Conservation (phyloP, 2,888 invertebrate genomes). For the Sarcophaga subvicina region DNA sequence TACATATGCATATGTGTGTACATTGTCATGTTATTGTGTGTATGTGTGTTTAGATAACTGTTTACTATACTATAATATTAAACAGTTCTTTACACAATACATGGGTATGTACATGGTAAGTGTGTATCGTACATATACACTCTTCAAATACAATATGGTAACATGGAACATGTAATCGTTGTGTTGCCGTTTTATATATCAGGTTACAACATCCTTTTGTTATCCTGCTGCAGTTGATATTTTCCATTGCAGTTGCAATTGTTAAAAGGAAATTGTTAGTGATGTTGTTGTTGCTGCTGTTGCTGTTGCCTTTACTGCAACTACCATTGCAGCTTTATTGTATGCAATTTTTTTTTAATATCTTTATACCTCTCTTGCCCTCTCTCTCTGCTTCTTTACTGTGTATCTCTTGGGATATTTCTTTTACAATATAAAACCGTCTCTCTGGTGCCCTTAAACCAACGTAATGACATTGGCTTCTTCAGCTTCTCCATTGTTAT, state of each 20-base stretch:
- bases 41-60: background rate
- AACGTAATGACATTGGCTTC: conserved; percentile 46
- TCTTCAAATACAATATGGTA: background rate
- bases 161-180: background rate
- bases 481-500: background rate
- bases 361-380: background rate
- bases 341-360: conserved; percentile 3
- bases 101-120: background rate
- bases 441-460: conserved; percentile 4
- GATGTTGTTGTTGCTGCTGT: conserved; percentile 3
- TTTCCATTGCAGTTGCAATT: conserved; percentile 21
- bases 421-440: background rate
- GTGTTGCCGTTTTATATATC: conserved; percentile 12
- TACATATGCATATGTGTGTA: background rate
- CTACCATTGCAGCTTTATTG: conserved; percentile 8
- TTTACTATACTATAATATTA: background rate
- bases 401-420: background rate
- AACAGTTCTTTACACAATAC: background rate
- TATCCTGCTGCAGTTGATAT: conserved; percentile 29
- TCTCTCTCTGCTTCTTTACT: background rate
- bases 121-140: too few relatives aligned
- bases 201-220: conserved; percentile 37
- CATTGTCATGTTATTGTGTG: background rate
- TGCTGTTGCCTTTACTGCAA: background rate
- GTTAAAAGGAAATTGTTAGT: background rate